Conservation (phyloP, 2,113 vertebrate species). For the Varanus salvator region DNA sequence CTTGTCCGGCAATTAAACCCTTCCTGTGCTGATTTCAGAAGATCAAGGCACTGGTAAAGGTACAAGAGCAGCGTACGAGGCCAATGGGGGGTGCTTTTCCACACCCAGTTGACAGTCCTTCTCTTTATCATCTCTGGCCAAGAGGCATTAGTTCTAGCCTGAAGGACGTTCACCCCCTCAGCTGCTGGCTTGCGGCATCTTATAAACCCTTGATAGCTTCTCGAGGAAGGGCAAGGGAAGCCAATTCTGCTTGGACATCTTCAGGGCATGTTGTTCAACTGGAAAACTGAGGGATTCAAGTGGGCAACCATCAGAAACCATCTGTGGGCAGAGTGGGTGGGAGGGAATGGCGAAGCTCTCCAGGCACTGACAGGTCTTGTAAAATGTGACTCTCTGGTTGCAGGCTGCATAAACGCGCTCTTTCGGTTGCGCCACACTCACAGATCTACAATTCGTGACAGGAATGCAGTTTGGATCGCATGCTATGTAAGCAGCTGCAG, state of each 20-base stretch:
- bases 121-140: not conserved
- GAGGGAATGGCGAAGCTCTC: not conserved
- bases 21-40: not conserved
- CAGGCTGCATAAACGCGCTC: slow-evolving; percentile 19
- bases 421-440: slow-evolving; percentile 66
- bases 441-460: slow-evolving; percentile 83
- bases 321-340: no score
- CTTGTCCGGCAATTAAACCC: not conserved
- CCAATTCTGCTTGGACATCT: not conserved
- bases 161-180: no score
- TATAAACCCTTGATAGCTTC: not conserved
- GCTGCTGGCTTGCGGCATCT: not conserved
- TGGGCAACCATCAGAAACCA: not conserved
- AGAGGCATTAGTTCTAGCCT: not conserved
- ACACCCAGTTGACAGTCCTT: no score
- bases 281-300: slow-evolving; percentile 5
- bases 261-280: not conserved
- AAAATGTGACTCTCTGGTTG: slow-evolving; percentile 54
- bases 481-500: slow-evolving; percentile 88
- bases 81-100: no score
- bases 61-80: not conserved
- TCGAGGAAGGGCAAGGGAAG: not conserved
- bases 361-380: slow-evolving; percentile 12
- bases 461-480: slow-evolving; percentile 83
- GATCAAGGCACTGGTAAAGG: not conserved